A percentile compares a stretch with the other conserved stretches of the same genome.
Conservation (phyloP, 2,113 vertebrate species). For the Fregetta grallaria region DNA sequence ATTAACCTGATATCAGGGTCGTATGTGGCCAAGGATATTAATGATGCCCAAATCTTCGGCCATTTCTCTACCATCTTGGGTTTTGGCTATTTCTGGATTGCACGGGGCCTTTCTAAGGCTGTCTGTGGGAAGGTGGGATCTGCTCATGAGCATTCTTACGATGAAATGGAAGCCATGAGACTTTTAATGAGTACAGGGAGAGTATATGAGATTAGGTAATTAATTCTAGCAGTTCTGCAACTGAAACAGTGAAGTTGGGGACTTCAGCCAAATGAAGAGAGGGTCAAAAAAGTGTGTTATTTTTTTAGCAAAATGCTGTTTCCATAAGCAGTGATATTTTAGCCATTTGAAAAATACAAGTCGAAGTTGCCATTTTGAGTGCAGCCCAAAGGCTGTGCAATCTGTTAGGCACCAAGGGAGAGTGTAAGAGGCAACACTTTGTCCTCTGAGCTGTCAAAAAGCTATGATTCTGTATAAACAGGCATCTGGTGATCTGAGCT, state of each 20-base stretch:
- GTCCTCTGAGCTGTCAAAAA: slow-evolving; percentile 63
- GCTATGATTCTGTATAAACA: slow-evolving; percentile 58
- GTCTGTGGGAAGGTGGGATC: neutral
- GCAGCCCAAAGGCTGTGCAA: slow-evolving; percentile 62
- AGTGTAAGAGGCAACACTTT: slow-evolving; percentile 62
- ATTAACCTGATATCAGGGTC: no score
- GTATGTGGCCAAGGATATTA: neutral
- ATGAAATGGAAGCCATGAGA: neutral
- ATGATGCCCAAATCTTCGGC: neutral
- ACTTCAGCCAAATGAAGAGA: neutral
- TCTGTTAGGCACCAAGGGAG: slow-evolving; percentile 63
- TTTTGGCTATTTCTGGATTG: neutral
- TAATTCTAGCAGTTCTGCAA: slow-evolving; percentile 1
- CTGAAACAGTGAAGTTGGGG: neutral
- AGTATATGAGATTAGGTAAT: neutral
- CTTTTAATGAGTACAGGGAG: neutral
- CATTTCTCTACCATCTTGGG: neutral
- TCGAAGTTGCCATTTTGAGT: slow-evolving; percentile 52
- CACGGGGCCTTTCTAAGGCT: neutral
- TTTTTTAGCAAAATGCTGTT: neutral
- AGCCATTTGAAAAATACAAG: slow-evolving; percentile 43
- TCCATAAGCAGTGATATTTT: slow-evolving; percentile 49
- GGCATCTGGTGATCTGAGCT: slow-evolving; percentile 58
- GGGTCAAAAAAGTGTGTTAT: neutral
- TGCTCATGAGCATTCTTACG: neutral